Conservation (phyloP, 53 echinoderm and acorn worm genomes). For the Hippasteria phrygiana region DNA sequence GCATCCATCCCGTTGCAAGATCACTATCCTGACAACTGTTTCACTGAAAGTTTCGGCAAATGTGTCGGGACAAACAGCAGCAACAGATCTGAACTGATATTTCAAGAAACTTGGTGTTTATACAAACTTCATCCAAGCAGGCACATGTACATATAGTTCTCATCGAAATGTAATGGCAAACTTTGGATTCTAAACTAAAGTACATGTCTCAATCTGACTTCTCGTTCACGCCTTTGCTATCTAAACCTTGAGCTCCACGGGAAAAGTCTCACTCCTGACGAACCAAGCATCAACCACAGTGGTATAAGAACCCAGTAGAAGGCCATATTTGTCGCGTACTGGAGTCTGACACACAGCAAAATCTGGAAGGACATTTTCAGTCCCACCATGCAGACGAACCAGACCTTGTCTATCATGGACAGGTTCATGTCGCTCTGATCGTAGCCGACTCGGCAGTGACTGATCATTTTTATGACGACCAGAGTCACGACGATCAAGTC, state of each 20-base stretch:
- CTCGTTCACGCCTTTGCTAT: neutral
- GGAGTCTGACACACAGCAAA: slow-evolving; percentile 85
- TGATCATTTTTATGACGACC: slow-evolving; percentile 77
- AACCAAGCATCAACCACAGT: slow-evolving; percentile 84
- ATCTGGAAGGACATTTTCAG: slow-evolving; percentile 88
- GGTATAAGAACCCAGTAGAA: slow-evolving; percentile 89
- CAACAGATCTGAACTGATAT: too few relatives aligned
- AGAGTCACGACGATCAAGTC: slow-evolving; percentile 73
- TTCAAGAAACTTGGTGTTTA: too few relatives aligned
- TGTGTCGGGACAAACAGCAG: too few relatives aligned
- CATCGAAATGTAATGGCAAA: too few relatives aligned
- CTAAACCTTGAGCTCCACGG: slow-evolving; percentile 78
- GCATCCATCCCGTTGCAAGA: too few relatives aligned
- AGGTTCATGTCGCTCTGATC: slow-evolving; percentile 82
- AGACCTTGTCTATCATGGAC: slow-evolving; percentile 70
- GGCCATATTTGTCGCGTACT: slow-evolving; percentile 66
- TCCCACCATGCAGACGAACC: slow-evolving; percentile 73
- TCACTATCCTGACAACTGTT: too few relatives aligned
- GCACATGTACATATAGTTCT: too few relatives aligned
- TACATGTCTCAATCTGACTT: too few relatives aligned
- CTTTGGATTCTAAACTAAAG: too few relatives aligned
- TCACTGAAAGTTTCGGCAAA: too few relatives aligned
- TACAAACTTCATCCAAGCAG: too few relatives aligned
- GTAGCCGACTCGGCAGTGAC: slow-evolving; percentile 78
- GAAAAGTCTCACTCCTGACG: slow-evolving; percentile 71